Conservation (phyloP, 2,113 vertebrate genomes). For the Puma concolor region DNA sequence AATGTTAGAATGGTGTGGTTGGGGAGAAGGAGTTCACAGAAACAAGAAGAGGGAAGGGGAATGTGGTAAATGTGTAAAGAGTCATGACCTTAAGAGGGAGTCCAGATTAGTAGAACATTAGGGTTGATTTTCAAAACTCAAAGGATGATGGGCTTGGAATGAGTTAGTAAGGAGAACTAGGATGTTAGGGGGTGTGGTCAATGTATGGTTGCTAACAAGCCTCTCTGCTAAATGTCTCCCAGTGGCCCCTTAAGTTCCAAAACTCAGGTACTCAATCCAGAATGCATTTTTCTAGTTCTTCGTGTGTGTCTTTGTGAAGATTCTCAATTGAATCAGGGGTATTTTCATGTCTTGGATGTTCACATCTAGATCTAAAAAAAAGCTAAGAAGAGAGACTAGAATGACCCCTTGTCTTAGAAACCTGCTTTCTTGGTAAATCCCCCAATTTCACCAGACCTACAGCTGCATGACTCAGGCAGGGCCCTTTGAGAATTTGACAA, state of each 20-base stretch:
- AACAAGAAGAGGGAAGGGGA: conserved; percentile 10
- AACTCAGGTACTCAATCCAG: not conserved
- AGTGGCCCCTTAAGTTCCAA: not conserved
- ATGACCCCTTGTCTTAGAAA: not conserved
- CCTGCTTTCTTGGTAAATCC: conserved; percentile 21
- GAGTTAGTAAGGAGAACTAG: not conserved
- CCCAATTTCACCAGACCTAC: not conserved
- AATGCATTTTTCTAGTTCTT: conserved; percentile 24
- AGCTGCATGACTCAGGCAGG: not conserved
- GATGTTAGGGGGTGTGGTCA: conserved; percentile 2
- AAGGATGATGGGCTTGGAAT: not conserved
- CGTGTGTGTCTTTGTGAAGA: conserved; percentile 13
- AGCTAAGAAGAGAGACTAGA: not conserved
- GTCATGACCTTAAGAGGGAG: not conserved
- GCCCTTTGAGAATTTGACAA: conserved; percentile 23
- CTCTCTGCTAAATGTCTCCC: conserved; percentile 16
- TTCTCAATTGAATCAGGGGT: not conserved
- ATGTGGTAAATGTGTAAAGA: not conserved
- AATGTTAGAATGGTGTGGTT: not conserved
- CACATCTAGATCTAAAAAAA: conserved; percentile 21
- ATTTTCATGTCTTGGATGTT: conserved; percentile 43
- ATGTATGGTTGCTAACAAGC: not conserved
- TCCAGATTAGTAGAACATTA: conserved; percentile 3
- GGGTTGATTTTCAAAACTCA: conserved; percentile 20
- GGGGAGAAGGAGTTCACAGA: not conserved